Evolutionary conservation across 1,140 invertebrate species (phyloP).

Genomic region (Dryas iulia): DNA sequence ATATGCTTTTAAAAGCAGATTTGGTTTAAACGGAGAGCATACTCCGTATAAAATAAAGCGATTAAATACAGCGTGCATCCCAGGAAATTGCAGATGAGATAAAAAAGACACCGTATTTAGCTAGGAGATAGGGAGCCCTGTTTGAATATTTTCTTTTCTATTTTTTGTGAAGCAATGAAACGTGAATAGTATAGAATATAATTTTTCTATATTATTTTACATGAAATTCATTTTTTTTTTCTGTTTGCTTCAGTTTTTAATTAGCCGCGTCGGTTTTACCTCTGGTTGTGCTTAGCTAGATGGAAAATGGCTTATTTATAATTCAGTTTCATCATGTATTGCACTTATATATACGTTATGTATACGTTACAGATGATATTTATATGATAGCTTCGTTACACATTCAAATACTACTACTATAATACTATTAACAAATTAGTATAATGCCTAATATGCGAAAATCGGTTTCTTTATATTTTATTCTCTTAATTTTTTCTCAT

Average conservation of each 20-base stretch:
- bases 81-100: background rate
- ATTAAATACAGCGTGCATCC: background rate
- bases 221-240: background rate
- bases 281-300: too few relatives aligned
- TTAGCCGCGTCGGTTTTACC: too few relatives aligned
- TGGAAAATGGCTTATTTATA: too few relatives aligned
- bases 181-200: background rate
- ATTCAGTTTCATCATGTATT: too few relatives aligned
- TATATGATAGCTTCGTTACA: too few relatives aligned
- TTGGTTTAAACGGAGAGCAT: background rate
- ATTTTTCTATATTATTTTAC: background rate
- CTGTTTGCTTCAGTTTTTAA: background rate
- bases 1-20: background rate
- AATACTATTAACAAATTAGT: too few relatives aligned
- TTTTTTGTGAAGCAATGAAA: background rate
- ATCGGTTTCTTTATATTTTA: too few relatives aligned
- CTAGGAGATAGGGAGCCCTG: background rate
- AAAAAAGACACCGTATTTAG: conserved; percentile 1
- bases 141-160: background rate
- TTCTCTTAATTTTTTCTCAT: too few relatives aligned
- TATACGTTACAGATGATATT: too few relatives aligned
- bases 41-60: background rate
- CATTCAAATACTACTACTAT: too few relatives aligned
- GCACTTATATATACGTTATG: too few relatives aligned
- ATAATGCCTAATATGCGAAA: too few relatives aligned